A percentile compares a stretch with the other conserved stretches of the same genome.
These are phyloP conservation scores for Amphipoea lucens DNA, from an alignment of 2,888 invertebrate species.

Conservation along the genomic window DNA sequence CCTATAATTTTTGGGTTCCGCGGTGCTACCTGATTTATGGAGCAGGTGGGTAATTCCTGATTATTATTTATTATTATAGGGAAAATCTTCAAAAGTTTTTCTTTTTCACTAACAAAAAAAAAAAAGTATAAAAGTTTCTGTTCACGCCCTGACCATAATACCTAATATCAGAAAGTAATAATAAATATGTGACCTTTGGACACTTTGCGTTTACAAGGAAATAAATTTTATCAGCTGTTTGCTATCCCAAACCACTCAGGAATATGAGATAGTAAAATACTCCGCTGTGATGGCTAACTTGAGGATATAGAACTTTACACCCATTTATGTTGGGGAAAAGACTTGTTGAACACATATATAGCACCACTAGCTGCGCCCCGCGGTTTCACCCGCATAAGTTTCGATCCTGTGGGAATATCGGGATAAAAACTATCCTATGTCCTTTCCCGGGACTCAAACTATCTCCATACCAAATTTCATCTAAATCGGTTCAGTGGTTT, in stretches of 20 bases:
- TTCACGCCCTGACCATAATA: neutral
- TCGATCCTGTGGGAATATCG: no score
- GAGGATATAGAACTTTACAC: neutral
- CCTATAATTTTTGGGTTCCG: no score
- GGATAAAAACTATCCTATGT: no score
- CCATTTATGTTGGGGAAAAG: no score
- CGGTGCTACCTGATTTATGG: no score
- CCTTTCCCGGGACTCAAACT: no score
- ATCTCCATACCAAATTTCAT: no score
- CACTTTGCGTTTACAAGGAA: constrained; percentile 16
- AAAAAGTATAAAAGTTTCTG: neutral
- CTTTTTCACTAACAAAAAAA: neutral
- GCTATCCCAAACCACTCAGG: constrained; percentile 20
- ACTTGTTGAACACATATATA: neutral
- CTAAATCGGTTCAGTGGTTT: no score
- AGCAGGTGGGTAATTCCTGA: no score
- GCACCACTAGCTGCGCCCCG: neutral
- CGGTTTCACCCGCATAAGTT: no score
- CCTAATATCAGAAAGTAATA: neutral
- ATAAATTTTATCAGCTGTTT: constrained; percentile 18
- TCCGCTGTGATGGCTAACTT: neutral
- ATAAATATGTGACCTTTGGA: constrained; percentile 1
- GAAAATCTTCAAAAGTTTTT: neutral
- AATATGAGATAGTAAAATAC: constrained; percentile 38
- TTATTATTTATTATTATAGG: neutral